Conservation (phyloP, 1,140 invertebrate genomes). For the Camponotus pennsylvanicus region DNA sequence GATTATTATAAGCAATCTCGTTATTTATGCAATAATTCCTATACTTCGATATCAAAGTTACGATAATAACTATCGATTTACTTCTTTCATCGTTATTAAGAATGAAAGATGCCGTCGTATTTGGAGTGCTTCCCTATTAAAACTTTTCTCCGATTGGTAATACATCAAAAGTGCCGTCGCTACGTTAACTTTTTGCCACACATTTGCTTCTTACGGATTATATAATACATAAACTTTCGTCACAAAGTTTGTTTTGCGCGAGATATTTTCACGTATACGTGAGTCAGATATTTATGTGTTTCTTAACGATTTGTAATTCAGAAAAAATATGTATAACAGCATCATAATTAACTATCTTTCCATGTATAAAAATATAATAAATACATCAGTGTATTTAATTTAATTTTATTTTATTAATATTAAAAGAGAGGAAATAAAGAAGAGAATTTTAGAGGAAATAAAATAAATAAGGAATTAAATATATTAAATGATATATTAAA, state of each 20-base stretch:
- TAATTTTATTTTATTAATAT: not conserved
- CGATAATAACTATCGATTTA: constrained; percentile 34
- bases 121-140: constrained; percentile 38
- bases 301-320: not conserved
- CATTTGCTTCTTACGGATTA: constrained; percentile 46
- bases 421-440: not conserved
- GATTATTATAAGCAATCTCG: constrained; percentile 29
- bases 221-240: not conserved
- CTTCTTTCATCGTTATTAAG: constrained; percentile 38
- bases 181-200: constrained; percentile 25
- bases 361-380: not conserved
- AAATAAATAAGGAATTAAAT: no score
- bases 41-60: constrained; percentile 34
- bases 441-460: no score
- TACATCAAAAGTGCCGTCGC: constrained; percentile 33
- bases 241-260: constrained; percentile 28
- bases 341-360: not conserved
- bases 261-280: not conserved
- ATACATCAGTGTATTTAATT: not conserved
- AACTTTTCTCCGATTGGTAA: constrained; percentile 43
- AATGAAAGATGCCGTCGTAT: constrained; percentile 24
- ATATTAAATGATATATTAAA: no score
- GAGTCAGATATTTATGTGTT: not conserved
- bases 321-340: no score
- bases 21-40: constrained; percentile 29